These are phyloP conservation scores for Peromyscus nudipes DNA, from an alignment of 2,797 vertebrate genomes.

Conservation along the genomic window DNA sequence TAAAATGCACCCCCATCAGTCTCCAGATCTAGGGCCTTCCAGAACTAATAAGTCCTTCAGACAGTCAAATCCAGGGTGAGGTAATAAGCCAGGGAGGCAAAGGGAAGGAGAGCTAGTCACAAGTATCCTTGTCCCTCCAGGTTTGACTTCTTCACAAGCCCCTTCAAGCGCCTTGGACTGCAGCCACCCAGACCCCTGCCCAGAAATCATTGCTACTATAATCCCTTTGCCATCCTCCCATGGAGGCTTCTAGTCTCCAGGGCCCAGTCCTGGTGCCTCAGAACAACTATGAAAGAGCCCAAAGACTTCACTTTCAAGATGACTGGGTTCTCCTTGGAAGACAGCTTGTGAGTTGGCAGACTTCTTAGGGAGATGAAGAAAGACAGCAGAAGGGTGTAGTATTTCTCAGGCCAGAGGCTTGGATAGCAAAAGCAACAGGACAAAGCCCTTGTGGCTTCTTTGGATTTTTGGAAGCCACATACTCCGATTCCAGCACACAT, in stretches of 20 bases:
- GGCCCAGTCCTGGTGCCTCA: neutral
- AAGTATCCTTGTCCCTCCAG: neutral
- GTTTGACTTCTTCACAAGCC: neutral
- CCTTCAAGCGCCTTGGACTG: neutral
- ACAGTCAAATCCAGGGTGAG: constrained; percentile 26
- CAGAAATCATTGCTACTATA: constrained; percentile 21
- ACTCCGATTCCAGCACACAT: constrained; percentile 5
- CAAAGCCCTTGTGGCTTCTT: constrained; percentile 56
- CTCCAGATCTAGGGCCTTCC: constrained; percentile 39
- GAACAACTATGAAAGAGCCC: neutral
- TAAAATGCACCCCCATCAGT: constrained; percentile 57
- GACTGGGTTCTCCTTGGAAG: constrained; percentile 9
- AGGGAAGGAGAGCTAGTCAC: neutral
- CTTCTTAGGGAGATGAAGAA: neutral
- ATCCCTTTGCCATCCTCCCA: neutral
- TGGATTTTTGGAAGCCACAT: constrained; percentile 52
- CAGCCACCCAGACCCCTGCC: neutral
- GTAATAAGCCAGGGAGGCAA: neutral
- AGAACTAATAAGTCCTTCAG: neutral
- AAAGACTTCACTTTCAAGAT: constrained; percentile 57
- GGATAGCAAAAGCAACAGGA: constrained; percentile 15
- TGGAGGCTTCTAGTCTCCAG: neutral
- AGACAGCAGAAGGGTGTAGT: constrained; percentile 31
- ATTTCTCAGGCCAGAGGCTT: constrained; percentile 23
- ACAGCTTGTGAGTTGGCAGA: neutral